Percentiles rank a stretch among this genome's conserved stretches.
These are phyloP conservation scores for Drosophila quinaria DNA, from an alignment of 2,888 invertebrate species.

Conservation along the genomic window DNA sequence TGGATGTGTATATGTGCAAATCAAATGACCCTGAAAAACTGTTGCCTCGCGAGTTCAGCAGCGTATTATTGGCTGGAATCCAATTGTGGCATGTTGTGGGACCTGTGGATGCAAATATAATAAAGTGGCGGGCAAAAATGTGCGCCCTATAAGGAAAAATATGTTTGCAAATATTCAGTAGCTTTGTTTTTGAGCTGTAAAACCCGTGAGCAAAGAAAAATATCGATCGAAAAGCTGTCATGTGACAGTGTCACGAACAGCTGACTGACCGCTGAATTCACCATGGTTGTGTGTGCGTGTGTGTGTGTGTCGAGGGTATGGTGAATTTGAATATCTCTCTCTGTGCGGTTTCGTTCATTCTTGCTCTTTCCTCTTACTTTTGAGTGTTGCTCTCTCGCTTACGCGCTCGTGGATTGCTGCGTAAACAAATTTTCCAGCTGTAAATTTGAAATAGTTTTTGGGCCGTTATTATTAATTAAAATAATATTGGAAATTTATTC, in stretches of 20 bases:
- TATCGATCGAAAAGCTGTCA: constrained; percentile 85
- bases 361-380: constrained; percentile 9
- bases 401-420: constrained; percentile 37
- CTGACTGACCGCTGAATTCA: constrained; percentile 80
- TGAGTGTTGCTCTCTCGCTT: constrained; percentile 1
- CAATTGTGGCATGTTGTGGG: not conserved
- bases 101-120: not conserved
- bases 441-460: constrained; percentile 43
- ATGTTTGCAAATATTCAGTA: constrained; percentile 47
- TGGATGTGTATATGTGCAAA: constrained; percentile 47
- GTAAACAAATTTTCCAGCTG: constrained; percentile 67
- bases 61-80: not conserved
- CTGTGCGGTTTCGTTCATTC: constrained; percentile 20
- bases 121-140: constrained; percentile 3
- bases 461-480: constrained; percentile 31
- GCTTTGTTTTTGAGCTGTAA: constrained; percentile 62
- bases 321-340: constrained; percentile 36
- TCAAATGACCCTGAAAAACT: constrained; percentile 61
- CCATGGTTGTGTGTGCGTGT: constrained; percentile 48
- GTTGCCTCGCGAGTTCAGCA: constrained; percentile 39
- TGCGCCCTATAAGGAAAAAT: constrained; percentile 47
- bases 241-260: constrained; percentile 86
- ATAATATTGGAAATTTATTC: constrained; percentile 28
- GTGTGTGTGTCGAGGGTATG: constrained; percentile 41
- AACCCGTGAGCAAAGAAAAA: constrained; percentile 84